These are phyloP conservation scores for Sakesphorus luctuosus DNA, from an alignment of 2,113 vertebrate genomes.

Conservation along the genomic window DNA sequence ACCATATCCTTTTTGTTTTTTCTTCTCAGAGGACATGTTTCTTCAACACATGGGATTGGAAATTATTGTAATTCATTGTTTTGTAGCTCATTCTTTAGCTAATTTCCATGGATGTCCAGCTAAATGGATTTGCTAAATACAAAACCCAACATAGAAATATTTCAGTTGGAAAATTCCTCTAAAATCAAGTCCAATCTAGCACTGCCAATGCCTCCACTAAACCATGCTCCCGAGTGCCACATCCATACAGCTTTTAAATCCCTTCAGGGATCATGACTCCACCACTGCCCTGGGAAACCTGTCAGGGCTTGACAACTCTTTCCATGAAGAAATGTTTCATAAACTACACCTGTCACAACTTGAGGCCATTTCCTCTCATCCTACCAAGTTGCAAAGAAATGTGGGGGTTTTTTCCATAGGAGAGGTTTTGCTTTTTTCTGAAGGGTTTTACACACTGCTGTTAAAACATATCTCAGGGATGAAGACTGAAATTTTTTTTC, in stretches of 20 bases:
- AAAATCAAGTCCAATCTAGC: not conserved
- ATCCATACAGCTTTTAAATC: not conserved
- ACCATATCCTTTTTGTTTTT: not conserved
- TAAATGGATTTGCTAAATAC: not conserved
- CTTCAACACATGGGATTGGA: not conserved
- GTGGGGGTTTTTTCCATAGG: too few species aligned
- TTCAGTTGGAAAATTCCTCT: not conserved
- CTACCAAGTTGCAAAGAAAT: not conserved
- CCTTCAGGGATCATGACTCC: fast-evolving
- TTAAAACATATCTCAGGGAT: not conserved
- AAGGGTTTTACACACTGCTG: not conserved
- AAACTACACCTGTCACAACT: not conserved
- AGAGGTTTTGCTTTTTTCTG: not conserved
- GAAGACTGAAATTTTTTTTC: not conserved
- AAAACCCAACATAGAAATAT: not conserved
- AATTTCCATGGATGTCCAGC: not conserved
- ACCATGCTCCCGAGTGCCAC: too few species aligned
- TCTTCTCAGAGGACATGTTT: not conserved
- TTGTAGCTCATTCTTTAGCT: not conserved
- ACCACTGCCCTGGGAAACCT: not conserved
- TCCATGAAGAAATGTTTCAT: not conserved
- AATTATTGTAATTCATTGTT: not conserved
- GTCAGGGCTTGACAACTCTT: too few species aligned
- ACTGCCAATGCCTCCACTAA: not conserved
- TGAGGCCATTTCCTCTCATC: not conserved